A percentile compares a stretch with the other conserved stretches of the same genome.
These are phyloP conservation scores for Bovichtus diacanthus DNA, from an alignment of 2,797 vertebrate species.

Conservation along the genomic window DNA sequence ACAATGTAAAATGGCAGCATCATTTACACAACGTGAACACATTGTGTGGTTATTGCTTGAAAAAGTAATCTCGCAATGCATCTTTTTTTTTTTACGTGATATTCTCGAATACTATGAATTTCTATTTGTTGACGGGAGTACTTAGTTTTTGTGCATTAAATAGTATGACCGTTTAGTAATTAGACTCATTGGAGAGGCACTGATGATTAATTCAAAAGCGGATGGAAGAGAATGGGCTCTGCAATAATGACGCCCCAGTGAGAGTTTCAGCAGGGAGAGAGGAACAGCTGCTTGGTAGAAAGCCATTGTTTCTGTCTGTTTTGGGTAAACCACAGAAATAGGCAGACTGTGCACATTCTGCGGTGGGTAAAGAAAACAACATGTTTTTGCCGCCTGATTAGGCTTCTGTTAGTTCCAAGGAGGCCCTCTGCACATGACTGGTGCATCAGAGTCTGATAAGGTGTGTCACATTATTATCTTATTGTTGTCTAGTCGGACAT, in stretches of 20 bases:
- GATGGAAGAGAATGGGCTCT: constrained; percentile 48
- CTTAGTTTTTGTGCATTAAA: neutral
- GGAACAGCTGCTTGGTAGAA: constrained; percentile 43
- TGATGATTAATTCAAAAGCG: constrained; percentile 40
- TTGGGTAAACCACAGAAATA: constrained; percentile 38
- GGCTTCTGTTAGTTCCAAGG: constrained; percentile 30
- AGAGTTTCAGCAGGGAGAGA: constrained; percentile 39
- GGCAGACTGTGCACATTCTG: constrained; percentile 49
- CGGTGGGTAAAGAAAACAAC: constrained; percentile 35
- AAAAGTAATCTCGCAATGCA: neutral
- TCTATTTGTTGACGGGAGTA: neutral
- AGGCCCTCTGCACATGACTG: constrained; percentile 29
- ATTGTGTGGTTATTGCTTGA: neutral
- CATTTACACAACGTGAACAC: neutral
- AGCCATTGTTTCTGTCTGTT: constrained; percentile 49
- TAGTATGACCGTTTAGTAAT: constrained; percentile 8
- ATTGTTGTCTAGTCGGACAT: neutral
- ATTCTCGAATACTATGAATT: neutral
- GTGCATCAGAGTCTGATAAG: constrained; percentile 21
- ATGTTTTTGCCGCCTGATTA: constrained; percentile 51
- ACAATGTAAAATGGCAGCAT: neutral
- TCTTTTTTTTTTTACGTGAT: neutral
- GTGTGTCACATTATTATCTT: constrained; percentile 30
- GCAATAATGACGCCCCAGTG: constrained; percentile 31
- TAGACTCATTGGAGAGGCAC: constrained; percentile 16